These are phyloP conservation scores for Labrus mixtus DNA, from an alignment of 2,113 vertebrate genomes.

Conservation along the genomic window DNA sequence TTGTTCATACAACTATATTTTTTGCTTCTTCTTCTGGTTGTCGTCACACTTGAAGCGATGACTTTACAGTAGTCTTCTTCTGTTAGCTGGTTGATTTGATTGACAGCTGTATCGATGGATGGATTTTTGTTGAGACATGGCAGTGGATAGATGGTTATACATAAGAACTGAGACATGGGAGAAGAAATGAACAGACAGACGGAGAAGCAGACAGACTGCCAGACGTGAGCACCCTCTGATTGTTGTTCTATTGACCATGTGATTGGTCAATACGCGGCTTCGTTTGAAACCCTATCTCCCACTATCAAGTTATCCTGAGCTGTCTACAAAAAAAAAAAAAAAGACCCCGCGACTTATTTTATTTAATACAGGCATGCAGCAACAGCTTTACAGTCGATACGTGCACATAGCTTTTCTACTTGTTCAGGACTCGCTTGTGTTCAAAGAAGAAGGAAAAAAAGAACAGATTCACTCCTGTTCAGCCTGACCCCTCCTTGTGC, in stretches of 20 bases:
- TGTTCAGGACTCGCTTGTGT: not conserved
- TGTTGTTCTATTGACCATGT: slow-evolving; percentile 57
- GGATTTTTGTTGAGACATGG: not conserved
- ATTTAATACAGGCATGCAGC: slow-evolving; percentile 10
- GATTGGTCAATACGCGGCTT: slow-evolving; percentile 61
- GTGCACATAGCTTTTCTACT: not conserved
- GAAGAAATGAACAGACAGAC: slow-evolving; percentile 25
- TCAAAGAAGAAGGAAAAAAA: not conserved
- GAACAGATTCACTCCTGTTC: slow-evolving; percentile 4
- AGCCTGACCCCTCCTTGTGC: slow-evolving; percentile 16
- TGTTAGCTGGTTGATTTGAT: not conserved
- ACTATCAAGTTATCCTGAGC: slow-evolving; percentile 46
- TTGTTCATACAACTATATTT: too few species aligned
- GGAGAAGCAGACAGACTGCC: slow-evolving; percentile 48
- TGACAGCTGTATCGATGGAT: not conserved
- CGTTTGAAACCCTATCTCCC: slow-evolving; percentile 55
- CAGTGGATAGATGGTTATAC: not conserved
- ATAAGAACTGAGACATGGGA: not conserved
- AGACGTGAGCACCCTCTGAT: slow-evolving; percentile 47
- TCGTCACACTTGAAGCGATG: too few species aligned
- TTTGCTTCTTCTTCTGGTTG: too few species aligned
- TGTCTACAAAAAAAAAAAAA: slow-evolving; percentile 28
- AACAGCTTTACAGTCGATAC: not conserved
- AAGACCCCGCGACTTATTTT: not conserved
- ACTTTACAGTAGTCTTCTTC: not conserved